Base-by-base conservation (phyloP, 2,113 vertebrate genomes). In the Meleagris gallopavo region DNA sequence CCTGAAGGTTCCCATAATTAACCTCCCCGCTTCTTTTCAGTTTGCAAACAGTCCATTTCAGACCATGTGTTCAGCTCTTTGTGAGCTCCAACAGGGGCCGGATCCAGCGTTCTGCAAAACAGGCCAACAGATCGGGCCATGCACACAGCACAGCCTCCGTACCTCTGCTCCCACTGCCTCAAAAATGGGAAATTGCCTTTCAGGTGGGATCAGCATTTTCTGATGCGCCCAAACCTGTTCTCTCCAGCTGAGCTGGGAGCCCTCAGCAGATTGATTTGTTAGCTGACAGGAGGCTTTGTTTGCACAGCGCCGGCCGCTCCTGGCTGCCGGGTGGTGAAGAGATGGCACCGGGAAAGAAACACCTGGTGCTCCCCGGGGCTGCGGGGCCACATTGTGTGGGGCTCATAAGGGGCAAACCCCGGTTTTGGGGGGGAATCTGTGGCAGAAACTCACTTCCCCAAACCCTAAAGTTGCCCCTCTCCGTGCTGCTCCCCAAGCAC, bases 221-320 rank as follows among this genome's bases (percentile, higher is more conserved):
- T 10, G 1, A 2, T 40, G 54, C 57, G 41, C 50, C 88, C 41
- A 43, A 75, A 89, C 70, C 90, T 62, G 55, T 43, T 77, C 36
- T 61, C 46, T 70, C 50, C 80, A 73, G 55, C 62, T 48, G 60
- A 65, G 18, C 1, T 1, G 3, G 22, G 72, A 75, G 90, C 10
- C 83, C 25, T 36, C 77, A 74, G 93, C 73, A 43, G 74, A 38
- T 4, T 41, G 81, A 38, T 91, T 38, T 41, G 91, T 86, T 78
- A 60, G 86, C 84, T 66, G 84, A 71, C 70, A 87, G 81, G 81
- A 77, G 84, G 93, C 70, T 96, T 93, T 94, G 80, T 94, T 92
- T 95, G 89, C 29, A 0, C 80, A 71, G 87, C 1, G 4, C 77
- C n/a, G 76, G 64, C 58, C 7, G 2, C 79, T 61, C 89, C 1